A percentile compares a stretch with the other conserved stretches of the same genome.
Conservation (phyloP, 2,888 invertebrate genomes). For the Ectemnius lituratus region DNA sequence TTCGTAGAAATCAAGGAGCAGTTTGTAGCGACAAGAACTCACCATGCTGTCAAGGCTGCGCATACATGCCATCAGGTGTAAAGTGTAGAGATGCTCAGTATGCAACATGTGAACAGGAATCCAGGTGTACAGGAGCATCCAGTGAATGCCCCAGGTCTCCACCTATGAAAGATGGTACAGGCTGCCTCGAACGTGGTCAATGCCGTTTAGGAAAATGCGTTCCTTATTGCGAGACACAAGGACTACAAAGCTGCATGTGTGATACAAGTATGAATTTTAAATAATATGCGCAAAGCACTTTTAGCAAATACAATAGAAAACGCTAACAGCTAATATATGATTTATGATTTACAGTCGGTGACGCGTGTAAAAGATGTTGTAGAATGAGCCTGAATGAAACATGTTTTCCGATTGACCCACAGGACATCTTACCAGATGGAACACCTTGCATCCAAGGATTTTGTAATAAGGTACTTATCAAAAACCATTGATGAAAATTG, state of each 20-base stretch:
- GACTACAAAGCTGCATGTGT: slow-evolving; percentile 97
- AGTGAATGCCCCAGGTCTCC: slow-evolving; percentile 92
- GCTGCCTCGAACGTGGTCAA: slow-evolving; percentile 94
- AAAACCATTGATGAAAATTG: background rate
- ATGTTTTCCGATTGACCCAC: slow-evolving; percentile 92
- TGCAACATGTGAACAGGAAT: slow-evolving; percentile 95
- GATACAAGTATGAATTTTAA: slow-evolving; percentile 85
- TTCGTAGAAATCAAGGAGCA: slow-evolving; percentile 90
- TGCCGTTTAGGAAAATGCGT: slow-evolving; percentile 95
- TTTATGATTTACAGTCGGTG: slow-evolving; percentile 82
- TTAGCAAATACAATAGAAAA: background rate
- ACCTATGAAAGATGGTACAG: slow-evolving; percentile 91
- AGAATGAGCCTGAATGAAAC: slow-evolving; percentile 94
- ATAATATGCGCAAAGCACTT: background rate
- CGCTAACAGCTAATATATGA: background rate
- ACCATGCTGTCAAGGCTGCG: slow-evolving; percentile 95
- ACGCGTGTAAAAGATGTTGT: slow-evolving; percentile 97
- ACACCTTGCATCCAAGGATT: slow-evolving; percentile 98
- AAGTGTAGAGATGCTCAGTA: slow-evolving; percentile 95
- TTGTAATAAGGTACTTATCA: slow-evolving; percentile 88
- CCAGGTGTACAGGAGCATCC: slow-evolving; percentile 89
- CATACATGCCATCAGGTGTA: slow-evolving; percentile 88
- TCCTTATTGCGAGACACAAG: slow-evolving; percentile 96
- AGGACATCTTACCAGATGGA: slow-evolving; percentile 93
- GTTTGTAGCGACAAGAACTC: slow-evolving; percentile 98